Conservation (phyloP, 2,113 vertebrate species). For the Malurus melanocephalus region DNA sequence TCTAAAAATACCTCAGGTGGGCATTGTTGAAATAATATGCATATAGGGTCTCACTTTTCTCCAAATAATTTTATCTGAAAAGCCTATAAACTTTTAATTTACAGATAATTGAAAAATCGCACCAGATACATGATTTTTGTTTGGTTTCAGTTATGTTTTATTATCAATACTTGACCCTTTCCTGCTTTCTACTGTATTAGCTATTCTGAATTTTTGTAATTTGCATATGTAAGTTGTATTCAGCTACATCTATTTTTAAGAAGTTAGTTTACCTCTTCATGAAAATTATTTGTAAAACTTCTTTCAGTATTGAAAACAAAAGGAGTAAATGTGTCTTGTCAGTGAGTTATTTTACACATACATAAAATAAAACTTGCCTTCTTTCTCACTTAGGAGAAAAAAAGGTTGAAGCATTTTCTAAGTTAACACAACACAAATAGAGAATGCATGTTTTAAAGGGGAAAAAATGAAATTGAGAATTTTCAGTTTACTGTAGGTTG, state of each 20-base stretch:
- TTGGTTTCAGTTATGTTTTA: background rate
- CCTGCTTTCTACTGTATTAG: background rate
- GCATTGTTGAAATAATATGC: background rate
- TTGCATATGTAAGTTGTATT: background rate
- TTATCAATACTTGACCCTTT: background rate
- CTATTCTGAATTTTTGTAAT: background rate
- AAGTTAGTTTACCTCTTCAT: background rate
- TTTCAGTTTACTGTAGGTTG: constrained; percentile 41
- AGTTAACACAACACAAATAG: background rate
- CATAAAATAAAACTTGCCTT: background rate
- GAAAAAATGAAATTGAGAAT: background rate
- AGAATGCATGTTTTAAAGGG: background rate
- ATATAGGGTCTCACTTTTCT: background rate
- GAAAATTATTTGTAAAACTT: background rate
- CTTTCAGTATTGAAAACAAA: background rate
- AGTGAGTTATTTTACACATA: background rate
- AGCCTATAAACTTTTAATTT: background rate
- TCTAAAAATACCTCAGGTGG: background rate
- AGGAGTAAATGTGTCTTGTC: background rate
- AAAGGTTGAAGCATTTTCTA: background rate
- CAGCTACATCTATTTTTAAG: background rate
- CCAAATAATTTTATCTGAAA: background rate
- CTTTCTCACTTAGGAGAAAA: background rate
- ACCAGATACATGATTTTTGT: background rate
- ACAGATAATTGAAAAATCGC: background rate